Evolutionary conservation across 2,113 vertebrate species (phyloP), one percentile per base, ranked within the genome.

Genomic region (Xiphophorus maculatus): DNA sequence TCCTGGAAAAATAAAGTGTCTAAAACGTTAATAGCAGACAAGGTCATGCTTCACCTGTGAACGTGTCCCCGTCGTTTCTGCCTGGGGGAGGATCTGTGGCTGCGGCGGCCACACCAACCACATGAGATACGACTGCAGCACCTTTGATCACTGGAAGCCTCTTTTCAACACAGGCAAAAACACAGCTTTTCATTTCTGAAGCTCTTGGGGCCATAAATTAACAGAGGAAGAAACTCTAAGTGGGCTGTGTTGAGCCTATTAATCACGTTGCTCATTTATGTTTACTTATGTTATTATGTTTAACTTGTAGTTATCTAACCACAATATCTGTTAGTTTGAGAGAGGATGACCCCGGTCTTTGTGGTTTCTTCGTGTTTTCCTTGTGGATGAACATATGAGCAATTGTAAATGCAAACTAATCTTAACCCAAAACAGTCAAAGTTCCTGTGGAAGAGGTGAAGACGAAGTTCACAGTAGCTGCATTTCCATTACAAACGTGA

Each of bases 121-220:
- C 71, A 81, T 75, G 72, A 80, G n/a, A 63, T 40, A 37, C 5
- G 2, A 64, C 69, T 65, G 69, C 3, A 51, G 62, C 73, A 54
- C 27, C 73, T 88, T 85, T 84, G 65, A 81, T 77, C 67, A 33
- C 27, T 19, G 7, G 17, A 22, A 72, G 44, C 14, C 32, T 60
- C 1, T 37, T 79, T 79, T 54, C 69, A 79, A 73, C 62, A 65
- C 11, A 65, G 32, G 67, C 19, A 29, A 5, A 37, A 60, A 73
- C n/a, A 44, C 22, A 19, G 14, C 29, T 67, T 75, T 76, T 65
- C n/a, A 71, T 76, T 63, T 70, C n/a, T n/a, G 71, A 71, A 37
- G 15, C n/a, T 48, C 48, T 60, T 51, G 10, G 63, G 8, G n/a
- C 42, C 9, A 80, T 19, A 64, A 63, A 69, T 72, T 60, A 37